Evolutionary conservation across 2,113 vertebrate species (phyloP), one percentile per base, ranked within the genome.

Genomic region (Silurus glanis): DNA sequence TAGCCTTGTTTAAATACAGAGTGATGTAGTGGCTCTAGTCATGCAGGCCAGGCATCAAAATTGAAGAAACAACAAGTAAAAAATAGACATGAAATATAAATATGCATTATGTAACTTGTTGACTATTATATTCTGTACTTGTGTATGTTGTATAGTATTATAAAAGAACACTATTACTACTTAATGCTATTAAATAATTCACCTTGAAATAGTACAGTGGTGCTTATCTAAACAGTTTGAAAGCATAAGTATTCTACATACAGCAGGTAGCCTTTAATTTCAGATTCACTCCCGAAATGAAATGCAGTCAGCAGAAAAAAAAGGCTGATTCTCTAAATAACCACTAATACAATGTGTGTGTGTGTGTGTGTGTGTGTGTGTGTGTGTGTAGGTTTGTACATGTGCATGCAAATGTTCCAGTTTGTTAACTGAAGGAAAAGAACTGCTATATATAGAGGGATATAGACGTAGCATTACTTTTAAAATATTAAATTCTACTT

Each of bases 261-360:
- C 58, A 61, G 78, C 78, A 61, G 78, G 78, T 61, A 45, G 28
- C 78, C 28, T 45, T 80, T 61, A 61, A 80, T 80, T 80, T 61
- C 25, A 80, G 78, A 61, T 80, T 61, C 17, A 45, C 76, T 59
- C 17, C 53, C 25, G 59, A 80, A 59, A 80, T 51, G 28, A 56
- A 61, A 61, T 47, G 78, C 78, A 80, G 78, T 80, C 78, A 80
- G 78, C 78, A 80, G 56, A 80, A 80, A 80, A 80, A 80, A 80
- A 13, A 1, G 19, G 78, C 56, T 80, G 78, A 80, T 58, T 28
- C 76, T 56, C 51, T 78, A 56, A 56, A 78, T 3, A 56, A 25
- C 75, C n/a, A 17, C n/a, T 78, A 25, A 55, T 78, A 78, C 53
- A 51, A 9, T 37, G 37, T 37, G 37, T 37, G 37, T 37, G 37